Conservation (phyloP, 1,140 invertebrate genomes). For the Drosophila eugracilis region DNA sequence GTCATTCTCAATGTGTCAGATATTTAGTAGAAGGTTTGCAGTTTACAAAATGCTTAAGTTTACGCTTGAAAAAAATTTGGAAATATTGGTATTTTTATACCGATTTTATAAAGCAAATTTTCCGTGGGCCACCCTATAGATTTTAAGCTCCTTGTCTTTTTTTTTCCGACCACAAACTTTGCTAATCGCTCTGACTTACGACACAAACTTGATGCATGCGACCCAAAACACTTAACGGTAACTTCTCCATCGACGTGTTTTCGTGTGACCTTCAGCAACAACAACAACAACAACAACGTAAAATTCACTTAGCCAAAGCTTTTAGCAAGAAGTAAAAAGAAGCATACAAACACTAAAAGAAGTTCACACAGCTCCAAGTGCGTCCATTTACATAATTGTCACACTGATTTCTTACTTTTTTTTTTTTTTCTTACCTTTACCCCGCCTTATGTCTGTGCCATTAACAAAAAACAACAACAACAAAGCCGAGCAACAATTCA, state of each 20-base stretch:
- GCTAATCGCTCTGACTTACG: constrained; percentile 58
- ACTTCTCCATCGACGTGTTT: constrained; percentile 23
- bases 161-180: constrained; percentile 1
- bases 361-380: constrained; percentile 63
- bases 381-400: constrained; percentile 81
- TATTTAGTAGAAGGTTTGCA: no score
- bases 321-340: constrained; percentile 23
- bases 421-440: constrained; percentile 16
- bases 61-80: no score
- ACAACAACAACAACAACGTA: constrained; percentile 40
- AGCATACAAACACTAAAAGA: constrained; percentile 21
- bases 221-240: constrained; percentile 74
- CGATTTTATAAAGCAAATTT: no score
- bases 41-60: no score
- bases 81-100: no score
- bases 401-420: constrained; percentile 59
- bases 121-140: no score
- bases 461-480: constrained; percentile 42
- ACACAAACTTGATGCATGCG: constrained; percentile 72
- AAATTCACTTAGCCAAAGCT: constrained; percentile 69
- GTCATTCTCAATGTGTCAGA: no score
- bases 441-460: constrained; percentile 48
- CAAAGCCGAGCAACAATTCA: constrained; percentile 54
- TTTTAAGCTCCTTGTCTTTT: neutral
- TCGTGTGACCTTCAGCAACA: constrained; percentile 66